phyloP scores from a whole-genome alignment of 1,140 invertebrate species.

The Trichomalopsis sarcophagae region DNA sequence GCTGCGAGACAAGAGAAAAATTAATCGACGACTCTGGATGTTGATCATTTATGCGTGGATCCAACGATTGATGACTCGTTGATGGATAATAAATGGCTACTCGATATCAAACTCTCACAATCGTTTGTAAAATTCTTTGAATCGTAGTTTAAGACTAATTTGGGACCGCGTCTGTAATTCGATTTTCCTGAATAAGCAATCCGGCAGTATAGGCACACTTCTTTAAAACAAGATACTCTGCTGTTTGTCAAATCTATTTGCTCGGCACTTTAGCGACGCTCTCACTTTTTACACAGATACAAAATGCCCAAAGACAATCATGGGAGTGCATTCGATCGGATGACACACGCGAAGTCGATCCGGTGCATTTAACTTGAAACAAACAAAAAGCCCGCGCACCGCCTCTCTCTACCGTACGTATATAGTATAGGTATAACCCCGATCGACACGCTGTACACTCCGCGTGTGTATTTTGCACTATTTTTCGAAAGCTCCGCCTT shows the following conservation, averaged over 20 bases:
- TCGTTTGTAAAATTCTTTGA: no score
- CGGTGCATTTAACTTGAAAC: slow-evolving; percentile 35
- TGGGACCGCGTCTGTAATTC: background rate
- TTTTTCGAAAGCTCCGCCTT: slow-evolving; percentile 44
- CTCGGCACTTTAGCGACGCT: background rate
- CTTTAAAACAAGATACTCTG: background rate
- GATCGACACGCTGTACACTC: background rate
- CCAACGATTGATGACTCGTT: no score
- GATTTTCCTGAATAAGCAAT: background rate
- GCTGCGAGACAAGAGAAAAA: no score
- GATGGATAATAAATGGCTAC: no score
- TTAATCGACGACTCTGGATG: no score
- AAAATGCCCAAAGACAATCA: slow-evolving; percentile 9
- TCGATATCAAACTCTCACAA: no score
- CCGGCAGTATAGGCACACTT: background rate
- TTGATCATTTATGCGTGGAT: no score
- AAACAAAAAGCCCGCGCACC: background rate
- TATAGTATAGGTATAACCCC: background rate
- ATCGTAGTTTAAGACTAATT: background rate
- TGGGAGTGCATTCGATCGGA: slow-evolving; percentile 25
- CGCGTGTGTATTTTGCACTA: slow-evolving; percentile 37
- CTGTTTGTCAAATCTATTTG: background rate
- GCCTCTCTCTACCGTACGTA: no score
- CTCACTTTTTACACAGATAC: background rate
- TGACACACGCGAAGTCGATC: slow-evolving; percentile 8